Conservation (phyloP, 2,113 vertebrate genomes). For the Corythornis madagascariensis region DNA sequence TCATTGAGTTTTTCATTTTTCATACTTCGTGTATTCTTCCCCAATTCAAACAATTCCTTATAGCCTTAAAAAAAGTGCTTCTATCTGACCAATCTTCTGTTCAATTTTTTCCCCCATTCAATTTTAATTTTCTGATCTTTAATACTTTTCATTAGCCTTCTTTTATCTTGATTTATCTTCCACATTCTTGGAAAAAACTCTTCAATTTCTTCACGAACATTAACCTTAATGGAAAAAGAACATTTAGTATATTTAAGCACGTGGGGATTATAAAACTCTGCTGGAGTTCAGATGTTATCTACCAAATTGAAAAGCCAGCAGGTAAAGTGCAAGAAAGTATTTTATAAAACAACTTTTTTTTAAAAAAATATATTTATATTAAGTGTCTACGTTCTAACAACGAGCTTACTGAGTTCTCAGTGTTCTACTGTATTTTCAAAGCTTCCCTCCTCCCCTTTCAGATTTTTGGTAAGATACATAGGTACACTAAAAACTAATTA, state of each 20-base stretch:
- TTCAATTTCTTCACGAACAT: constrained; percentile 99
- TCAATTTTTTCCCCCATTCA: constrained; percentile 94
- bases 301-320: constrained; percentile 83
- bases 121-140: constrained; percentile 98
- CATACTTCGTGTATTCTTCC: constrained; percentile 93
- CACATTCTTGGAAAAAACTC: constrained; percentile 99
- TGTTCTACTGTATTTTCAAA: constrained; percentile 68
- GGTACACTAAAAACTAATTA: constrained; percentile 65
- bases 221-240: constrained; percentile 99
- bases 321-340: constrained; percentile 84
- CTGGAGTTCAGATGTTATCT: constrained; percentile 84
- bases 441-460: constrained; percentile 78
- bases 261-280: constrained; percentile 87
- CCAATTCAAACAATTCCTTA: constrained; percentile 95
- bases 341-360: constrained; percentile 77
- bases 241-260: constrained; percentile 99
- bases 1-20: constrained; percentile 95
- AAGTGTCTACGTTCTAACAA: constrained; percentile 76
- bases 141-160: constrained; percentile 98
- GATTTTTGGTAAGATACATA: constrained; percentile 30
- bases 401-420: constrained; percentile 71
- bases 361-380: constrained; percentile 62
- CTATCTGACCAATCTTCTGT: constrained; percentile 98
- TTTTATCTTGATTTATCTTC: constrained; percentile 99
- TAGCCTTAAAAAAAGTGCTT: constrained; percentile 94